phyloP scores from a whole-genome alignment of 1,140 invertebrate species.

The Bombus pascuorum region DNA sequence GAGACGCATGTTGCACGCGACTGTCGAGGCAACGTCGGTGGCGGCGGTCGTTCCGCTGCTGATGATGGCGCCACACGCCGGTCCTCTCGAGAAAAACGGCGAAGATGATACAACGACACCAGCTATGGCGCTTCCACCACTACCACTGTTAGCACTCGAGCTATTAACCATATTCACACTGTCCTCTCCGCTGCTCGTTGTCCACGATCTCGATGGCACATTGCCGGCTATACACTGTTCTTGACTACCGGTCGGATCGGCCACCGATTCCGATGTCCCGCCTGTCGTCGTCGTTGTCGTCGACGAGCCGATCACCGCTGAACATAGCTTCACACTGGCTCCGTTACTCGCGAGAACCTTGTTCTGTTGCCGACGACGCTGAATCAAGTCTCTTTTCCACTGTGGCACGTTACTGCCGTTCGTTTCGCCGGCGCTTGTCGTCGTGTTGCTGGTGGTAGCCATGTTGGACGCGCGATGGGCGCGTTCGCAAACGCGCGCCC shows the following conservation, averaged over 20 bases:
- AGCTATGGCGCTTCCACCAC: conserved; percentile 46
- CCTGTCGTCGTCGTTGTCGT: conserved; percentile 32
- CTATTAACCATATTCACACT: conserved; percentile 24
- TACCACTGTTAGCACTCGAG: conserved; percentile 10
- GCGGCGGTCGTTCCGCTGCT: conserved; percentile 20
- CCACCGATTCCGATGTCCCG: conserved; percentile 37
- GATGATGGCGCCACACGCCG: conserved; percentile 56
- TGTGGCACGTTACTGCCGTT: conserved; percentile 80
- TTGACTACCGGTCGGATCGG: conserved; percentile 21
- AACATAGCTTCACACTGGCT: conserved; percentile 67
- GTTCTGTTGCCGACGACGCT: conserved; percentile 83
- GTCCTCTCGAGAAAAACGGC: conserved; percentile 42
- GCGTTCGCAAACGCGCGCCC: conserved; percentile 46
- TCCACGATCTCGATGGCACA: conserved; percentile 10
- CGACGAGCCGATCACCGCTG: conserved; percentile 54
- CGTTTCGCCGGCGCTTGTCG: conserved; percentile 56
- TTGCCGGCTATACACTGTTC: conserved; percentile 36
- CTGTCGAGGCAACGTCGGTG: conserved; percentile 63
- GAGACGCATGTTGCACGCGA: conserved; percentile 81
- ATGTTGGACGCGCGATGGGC: conserved; percentile 69
- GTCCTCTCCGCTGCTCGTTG: conserved; percentile 21
- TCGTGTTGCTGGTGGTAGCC: conserved; percentile 69
- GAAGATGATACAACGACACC: conserved; percentile 52
- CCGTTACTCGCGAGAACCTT: conserved; percentile 73
- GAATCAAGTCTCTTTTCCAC: conserved; percentile 90